These are phyloP conservation scores for Melieria picta DNA, from an alignment of 2,888 invertebrate species.

Conservation along the genomic window DNA sequence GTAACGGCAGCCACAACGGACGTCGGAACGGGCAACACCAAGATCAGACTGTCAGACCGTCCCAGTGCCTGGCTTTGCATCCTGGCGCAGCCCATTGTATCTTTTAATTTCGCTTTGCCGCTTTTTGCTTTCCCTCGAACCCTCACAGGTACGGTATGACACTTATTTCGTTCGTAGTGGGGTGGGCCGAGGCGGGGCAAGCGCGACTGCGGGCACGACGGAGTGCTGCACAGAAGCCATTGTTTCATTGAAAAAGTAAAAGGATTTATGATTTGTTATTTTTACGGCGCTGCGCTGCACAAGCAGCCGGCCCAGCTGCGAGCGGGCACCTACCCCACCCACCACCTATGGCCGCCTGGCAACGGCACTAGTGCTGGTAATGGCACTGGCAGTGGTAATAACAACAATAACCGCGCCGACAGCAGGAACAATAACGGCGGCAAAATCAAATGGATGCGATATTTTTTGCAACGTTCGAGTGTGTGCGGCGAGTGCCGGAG, in stretches of 20 bases:
- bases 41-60: too few species aligned
- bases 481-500: not conserved
- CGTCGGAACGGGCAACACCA: too few species aligned
- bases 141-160: conserved; percentile 15
- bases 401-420: conserved; percentile 9
- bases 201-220: too few species aligned
- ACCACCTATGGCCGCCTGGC: too few species aligned
- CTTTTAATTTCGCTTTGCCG: conserved; percentile 25
- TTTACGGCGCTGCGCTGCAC: not conserved
- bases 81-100: conserved; percentile 3
- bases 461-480: conserved; percentile 4
- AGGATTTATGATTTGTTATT: conserved; percentile 25
- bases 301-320: not conserved
- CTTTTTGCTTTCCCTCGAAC: not conserved
- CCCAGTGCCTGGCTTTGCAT: too few species aligned
- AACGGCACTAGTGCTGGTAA: too few species aligned
- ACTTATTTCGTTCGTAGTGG: conserved; percentile 10
- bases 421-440: conserved; percentile 5
- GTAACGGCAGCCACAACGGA: too few species aligned
- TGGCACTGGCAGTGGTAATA: too few species aligned
- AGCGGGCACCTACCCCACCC: too few species aligned
- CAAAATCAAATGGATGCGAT: conserved; percentile 14
- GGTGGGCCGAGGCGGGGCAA: too few species aligned
- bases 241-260: conserved; percentile 18
- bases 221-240: not conserved